These are phyloP conservation scores for Calameuta idolon DNA, from an alignment of 2,888 invertebrate genomes.

Conservation along the genomic window DNA sequence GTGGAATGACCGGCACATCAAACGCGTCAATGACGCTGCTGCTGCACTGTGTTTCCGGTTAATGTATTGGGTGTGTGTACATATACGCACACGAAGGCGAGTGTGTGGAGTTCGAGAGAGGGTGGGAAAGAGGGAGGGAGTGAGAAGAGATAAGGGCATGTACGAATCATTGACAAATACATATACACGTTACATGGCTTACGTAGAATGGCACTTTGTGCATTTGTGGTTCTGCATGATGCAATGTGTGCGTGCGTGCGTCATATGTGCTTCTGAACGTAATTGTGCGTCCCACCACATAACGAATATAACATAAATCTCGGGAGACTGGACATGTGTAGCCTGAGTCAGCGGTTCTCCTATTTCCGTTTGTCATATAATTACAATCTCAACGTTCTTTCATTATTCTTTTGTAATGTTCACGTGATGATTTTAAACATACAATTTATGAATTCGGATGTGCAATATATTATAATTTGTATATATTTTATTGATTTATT, in stretches of 20 bases:
- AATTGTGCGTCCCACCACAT: slow-evolving; percentile 39
- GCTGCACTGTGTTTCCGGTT: no score
- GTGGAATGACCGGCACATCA: slow-evolving; percentile 54
- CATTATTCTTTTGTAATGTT: no score
- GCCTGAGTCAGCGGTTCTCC: slow-evolving; percentile 28
- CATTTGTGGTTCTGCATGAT: slow-evolving; percentile 37
- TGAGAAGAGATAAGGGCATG: no score
- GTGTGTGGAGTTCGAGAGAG: background rate
- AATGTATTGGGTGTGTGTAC: background rate
- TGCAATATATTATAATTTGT: no score
- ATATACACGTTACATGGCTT: no score
- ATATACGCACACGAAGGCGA: background rate
- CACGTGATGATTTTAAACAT: no score
- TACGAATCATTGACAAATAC: no score
- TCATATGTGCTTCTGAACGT: slow-evolving; percentile 8
- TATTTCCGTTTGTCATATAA: no score
- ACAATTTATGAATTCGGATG: no score
- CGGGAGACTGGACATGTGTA: slow-evolving; percentile 32
- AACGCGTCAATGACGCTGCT: slow-evolving; percentile 43
- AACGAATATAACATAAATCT: slow-evolving; percentile 64
- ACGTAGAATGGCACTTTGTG: slow-evolving; percentile 31
- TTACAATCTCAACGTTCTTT: no score
- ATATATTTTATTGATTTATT: no score
- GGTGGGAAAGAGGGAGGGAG: no score
- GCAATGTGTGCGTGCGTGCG: background rate